Percentiles rank a stretch among this genome's conserved stretches.
Conservation (phyloP, 2,888 invertebrate genomes). For the Luffia ferchaultella region DNA sequence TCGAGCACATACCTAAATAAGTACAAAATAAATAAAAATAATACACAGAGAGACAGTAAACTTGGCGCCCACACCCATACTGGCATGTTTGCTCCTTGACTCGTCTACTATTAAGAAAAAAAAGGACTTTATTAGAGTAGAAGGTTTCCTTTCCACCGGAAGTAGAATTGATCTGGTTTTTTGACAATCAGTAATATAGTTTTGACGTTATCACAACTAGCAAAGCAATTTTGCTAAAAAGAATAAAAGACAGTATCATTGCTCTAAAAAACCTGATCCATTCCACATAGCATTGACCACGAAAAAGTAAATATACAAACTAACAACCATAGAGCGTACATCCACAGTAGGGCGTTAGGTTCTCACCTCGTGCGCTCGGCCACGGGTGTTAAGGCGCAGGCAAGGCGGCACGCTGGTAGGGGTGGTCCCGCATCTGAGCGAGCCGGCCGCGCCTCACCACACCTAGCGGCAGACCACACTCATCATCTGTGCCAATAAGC, state of each 20-base stretch:
- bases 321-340: conserved; percentile 41
- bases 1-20: conserved; percentile 53
- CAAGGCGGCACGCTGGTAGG: conserved; percentile 88
- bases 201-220: too few relatives aligned
- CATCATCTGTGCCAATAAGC: neutral
- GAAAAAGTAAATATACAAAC: too few relatives aligned
- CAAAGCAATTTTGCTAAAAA: too few relatives aligned
- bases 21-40: conserved; percentile 54
- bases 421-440: conserved; percentile 94
- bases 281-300: too few relatives aligned
- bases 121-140: too few relatives aligned
- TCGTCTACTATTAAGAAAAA: too few relatives aligned
- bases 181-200: too few relatives aligned
- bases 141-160: too few relatives aligned
- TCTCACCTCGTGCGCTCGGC: conserved; percentile 50
- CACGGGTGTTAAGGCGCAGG: conserved; percentile 74
- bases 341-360: conserved; percentile 33
- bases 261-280: too few relatives aligned
- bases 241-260: too few relatives aligned
- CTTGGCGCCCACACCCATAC: neutral
- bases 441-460: conserved; percentile 88
- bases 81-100: neutral
- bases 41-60: conserved; percentile 58
- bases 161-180: too few relatives aligned
- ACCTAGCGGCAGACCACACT: conserved; percentile 67